These are phyloP conservation scores for Apamea anceps DNA, from an alignment of 2,888 invertebrate species.

Conservation along the genomic window DNA sequence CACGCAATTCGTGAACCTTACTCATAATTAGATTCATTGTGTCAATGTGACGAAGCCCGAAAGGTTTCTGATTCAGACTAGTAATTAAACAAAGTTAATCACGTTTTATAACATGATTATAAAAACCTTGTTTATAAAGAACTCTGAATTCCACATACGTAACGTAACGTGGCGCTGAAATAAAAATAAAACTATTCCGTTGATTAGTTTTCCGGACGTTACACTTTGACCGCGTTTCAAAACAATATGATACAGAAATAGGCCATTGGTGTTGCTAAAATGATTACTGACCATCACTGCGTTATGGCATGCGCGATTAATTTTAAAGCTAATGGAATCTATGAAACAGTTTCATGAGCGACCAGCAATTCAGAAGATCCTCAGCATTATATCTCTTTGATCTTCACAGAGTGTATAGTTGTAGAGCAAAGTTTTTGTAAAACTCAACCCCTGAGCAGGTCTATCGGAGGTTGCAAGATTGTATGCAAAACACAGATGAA, in stretches of 20 bases:
- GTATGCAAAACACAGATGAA: neutral
- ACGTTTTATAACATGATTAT: conserved; percentile 23
- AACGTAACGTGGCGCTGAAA: conserved; percentile 31
- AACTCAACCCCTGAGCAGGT: neutral
- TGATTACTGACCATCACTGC: conserved; percentile 48
- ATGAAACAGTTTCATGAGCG: neutral
- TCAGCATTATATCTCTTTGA: too few species aligned
- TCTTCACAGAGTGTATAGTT: neutral
- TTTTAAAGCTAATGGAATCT: conserved; percentile 23
- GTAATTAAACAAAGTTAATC: conserved; percentile 28
- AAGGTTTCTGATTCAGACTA: conserved; percentile 25
- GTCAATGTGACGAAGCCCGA: conserved; percentile 29
- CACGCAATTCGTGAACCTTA: conserved; percentile 11
- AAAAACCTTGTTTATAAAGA: conserved; percentile 26
- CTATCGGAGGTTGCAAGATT: neutral
- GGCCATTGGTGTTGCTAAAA: conserved; percentile 56
- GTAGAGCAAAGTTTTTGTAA: neutral
- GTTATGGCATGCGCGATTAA: conserved; percentile 38
- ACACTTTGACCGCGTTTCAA: conserved; percentile 63
- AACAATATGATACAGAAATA: conserved; percentile 57
- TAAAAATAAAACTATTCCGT: conserved; percentile 51
- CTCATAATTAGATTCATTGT: conserved; percentile 45
- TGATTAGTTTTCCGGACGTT: conserved; percentile 64
- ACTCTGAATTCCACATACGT: conserved; percentile 2
- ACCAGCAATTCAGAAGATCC: neutral